A percentile compares a stretch with the other conserved stretches of the same genome.
Evolutionary conservation across 1,140 invertebrate genomes (phyloP).

Genomic region (Bacillus rossius): DNA sequence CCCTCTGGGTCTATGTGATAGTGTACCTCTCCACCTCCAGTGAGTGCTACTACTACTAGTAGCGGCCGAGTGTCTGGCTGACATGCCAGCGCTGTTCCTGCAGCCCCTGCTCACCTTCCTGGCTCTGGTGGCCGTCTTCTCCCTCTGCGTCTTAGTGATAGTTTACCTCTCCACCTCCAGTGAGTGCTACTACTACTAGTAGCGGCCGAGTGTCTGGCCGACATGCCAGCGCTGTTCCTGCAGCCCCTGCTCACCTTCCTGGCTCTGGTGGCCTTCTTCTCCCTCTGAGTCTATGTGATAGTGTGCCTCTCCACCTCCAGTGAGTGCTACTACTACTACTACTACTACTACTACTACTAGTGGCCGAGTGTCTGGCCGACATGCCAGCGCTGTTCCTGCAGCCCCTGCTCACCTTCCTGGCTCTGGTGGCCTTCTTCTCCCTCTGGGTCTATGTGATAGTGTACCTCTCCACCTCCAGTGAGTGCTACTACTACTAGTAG

Average conservation of each 20-base stretch:
- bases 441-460: constrained; percentile 81
- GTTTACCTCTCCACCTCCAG: constrained; percentile 62
- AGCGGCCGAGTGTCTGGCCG: no score
- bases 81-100: constrained; percentile 78
- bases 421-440: constrained; percentile 69
- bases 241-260: constrained; percentile 85
- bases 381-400: constrained; percentile 84
- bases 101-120: constrained; percentile 85
- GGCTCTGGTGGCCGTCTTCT: constrained; percentile 69
- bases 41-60: no score
- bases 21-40: constrained; percentile 62
- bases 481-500: no score
- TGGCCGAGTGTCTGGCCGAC: no score
- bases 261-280: constrained; percentile 69
- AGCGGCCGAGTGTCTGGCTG: no score
- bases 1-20: constrained; percentile 80
- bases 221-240: constrained; percentile 78
- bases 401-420: constrained; percentile 78
- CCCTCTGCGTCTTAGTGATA: constrained; percentile 80
- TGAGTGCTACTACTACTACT: no score
- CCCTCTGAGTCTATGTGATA: constrained; percentile 80
- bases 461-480: constrained; percentile 63
- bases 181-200: no score
- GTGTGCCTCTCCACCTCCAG: constrained; percentile 62
- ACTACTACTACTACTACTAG: no score